phyloP scores from a whole-genome alignment of 1,140 invertebrate genomes.

The Zaprionus inermis region DNA sequence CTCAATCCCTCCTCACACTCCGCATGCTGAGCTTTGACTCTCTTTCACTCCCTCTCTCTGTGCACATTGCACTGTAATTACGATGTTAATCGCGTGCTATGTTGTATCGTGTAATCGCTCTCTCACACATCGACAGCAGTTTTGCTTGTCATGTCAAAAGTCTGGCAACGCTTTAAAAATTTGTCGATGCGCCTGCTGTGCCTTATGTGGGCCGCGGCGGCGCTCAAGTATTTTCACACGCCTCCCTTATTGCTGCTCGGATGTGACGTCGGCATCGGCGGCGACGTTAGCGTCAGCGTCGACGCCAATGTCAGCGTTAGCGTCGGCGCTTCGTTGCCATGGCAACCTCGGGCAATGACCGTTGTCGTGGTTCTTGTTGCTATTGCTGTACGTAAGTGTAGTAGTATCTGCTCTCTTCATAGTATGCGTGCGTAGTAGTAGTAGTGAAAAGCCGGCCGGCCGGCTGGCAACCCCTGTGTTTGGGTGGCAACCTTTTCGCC shows the following conservation, averaged over 20 bases:
- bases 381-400: constrained; percentile 45
- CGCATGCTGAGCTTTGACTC: not conserved
- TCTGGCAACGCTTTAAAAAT: constrained; percentile 44
- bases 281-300: constrained; percentile 3
- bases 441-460: constrained; percentile 47
- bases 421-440: constrained; percentile 12
- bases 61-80: constrained; percentile 1
- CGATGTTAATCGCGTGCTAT: constrained; percentile 19
- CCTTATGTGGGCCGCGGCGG: constrained; percentile 41
- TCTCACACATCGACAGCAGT: constrained; percentile 6
- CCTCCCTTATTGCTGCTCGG: constrained; percentile 25
- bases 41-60: not conserved
- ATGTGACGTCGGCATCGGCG: constrained; percentile 30
- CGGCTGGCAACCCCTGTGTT: constrained; percentile 62
- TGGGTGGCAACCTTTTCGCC: constrained; percentile 9
- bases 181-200: constrained; percentile 18
- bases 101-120: constrained; percentile 29
- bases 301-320: constrained; percentile 27
- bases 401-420: constrained; percentile 23
- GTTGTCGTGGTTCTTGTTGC: constrained; percentile 43
- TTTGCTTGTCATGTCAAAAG: constrained; percentile 39
- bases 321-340: constrained; percentile 61
- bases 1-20: constrained; percentile 2
- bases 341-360: constrained; percentile 71
- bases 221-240: constrained; percentile 53